A percentile compares a stretch with the other conserved stretches of the same genome.
Conservation (phyloP, 1,140 invertebrate genomes). For the Drosophila santomea region DNA sequence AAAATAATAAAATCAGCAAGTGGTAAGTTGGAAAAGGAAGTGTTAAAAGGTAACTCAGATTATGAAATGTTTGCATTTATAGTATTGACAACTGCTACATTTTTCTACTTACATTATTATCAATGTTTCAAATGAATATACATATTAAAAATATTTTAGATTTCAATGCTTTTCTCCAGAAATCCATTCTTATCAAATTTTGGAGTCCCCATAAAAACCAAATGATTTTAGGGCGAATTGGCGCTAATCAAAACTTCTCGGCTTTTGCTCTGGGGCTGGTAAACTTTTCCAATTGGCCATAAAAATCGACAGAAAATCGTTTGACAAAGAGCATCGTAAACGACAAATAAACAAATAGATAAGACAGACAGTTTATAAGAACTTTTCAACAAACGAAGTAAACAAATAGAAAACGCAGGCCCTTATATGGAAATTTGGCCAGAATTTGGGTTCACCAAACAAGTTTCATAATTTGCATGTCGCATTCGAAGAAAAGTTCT, state of each 20-base stretch:
- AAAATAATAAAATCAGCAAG: neutral
- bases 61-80: too few relatives aligned
- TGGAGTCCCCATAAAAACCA: neutral
- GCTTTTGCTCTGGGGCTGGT: constrained; percentile 23
- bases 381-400: constrained; percentile 9
- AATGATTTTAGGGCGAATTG: constrained; percentile 24
- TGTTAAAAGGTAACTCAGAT: too few relatives aligned
- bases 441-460: constrained; percentile 23
- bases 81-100: too few relatives aligned
- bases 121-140: too few relatives aligned
- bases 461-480: constrained; percentile 48
- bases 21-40: too few relatives aligned
- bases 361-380: constrained; percentile 6
- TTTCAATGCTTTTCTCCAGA: neutral
- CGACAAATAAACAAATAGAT: constrained; percentile 8
- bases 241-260: constrained; percentile 21
- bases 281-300: constrained; percentile 48
- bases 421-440: constrained; percentile 44
- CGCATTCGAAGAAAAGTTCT: constrained; percentile 38
- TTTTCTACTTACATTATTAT: too few relatives aligned
- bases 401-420: constrained; percentile 24
- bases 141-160: too few relatives aligned
- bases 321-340: constrained; percentile 16
- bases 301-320: constrained; percentile 44
- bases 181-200: neutral